Evolutionary conservation across 2,113 vertebrate species (phyloP), one percentile per base, ranked within the genome.

Genomic region (Pelmatolapia mariae): DNA sequence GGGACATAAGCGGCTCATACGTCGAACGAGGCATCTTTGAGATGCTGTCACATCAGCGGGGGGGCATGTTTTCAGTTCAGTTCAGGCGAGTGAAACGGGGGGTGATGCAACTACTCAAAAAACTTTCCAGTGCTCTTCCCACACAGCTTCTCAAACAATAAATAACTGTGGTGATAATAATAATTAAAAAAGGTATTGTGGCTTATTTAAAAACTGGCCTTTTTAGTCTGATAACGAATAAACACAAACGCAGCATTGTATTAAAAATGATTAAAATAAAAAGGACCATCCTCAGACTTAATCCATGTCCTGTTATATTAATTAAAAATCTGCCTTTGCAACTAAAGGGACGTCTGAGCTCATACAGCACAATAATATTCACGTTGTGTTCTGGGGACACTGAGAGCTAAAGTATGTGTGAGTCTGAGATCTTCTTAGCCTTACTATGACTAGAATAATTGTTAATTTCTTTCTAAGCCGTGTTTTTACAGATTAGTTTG

Each of bases 21-120:
- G 11, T 63, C 54, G 82, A 91, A 82, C 61, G 40, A 90, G 54
- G 81, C 84, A 83, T 66, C 87, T 82, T 52, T 47, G 47, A 86
- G 83, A 87, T 40, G 15, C 76, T 87, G 86, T 88, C 79, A 29
- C 86, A 85, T 88, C 71, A 68, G 68, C 66, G 54, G 24, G 76
- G 22, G 36, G 9, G 36, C 2, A 18, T 68, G 79, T 80, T 87
- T 63, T 45, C 53, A 12, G n/a, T 24, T 45, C 45, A 12, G 53
- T 7, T 56, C 10, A 12, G 53, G n/a, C 50, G 31, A 47, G 36
- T n/a, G 87, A 84, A 82, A 82, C 12, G 8, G 45, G 71, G 76
- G 66, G 63, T 84, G 87, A 89, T 80, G 86, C 87, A 86, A 91
- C 52, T 13, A 16, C 6, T 66, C 61, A 38, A 38, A 36, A 12